Base-by-base conservation (phyloP, 2,797 vertebrate species). In the Menidia menidia region DNA sequence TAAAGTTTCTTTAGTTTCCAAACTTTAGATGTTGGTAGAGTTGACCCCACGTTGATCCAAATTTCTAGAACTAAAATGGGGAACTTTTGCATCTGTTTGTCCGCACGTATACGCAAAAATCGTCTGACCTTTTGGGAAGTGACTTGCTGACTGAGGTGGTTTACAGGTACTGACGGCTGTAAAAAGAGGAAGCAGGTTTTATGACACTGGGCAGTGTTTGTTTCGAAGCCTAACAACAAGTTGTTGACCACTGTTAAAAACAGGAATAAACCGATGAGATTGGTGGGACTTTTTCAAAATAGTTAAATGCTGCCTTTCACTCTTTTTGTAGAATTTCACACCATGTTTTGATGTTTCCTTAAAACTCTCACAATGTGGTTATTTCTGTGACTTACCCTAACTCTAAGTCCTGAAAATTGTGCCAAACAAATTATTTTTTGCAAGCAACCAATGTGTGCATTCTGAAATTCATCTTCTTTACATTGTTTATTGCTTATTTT, bases 71-170 rank as follows among this genome's bases (percentile, higher is more conserved):
- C 55, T 58, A 31, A 56, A 51, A 73, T 4, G 52, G 66, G 84
- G 62, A 86, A 82, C 71, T 86, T 25, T 39, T 39, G 3, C 42
- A 41, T 47, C 18, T 43, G 31, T 30, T 25, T 25, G 30, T 30
- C 6, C 14, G 9, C 6, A 41, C 62, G 57, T 10, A 52, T 4
- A 52, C 57, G 52, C 12, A 61, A 9, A 64, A 9, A 52, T 4
- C 18, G 31, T 44, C 53, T 19, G 25, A 51, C 25, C 5, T 85
- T 88, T 77, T 64, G 61, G 87, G 86, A 91, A 91, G 85, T 89
- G 75, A 64, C 64, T 45, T 54, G 59, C 43, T 61, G 45, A 52
- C 47, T 68, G 56, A 76, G 66, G 59, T 54, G 25, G 48, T 57
- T 81, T 73, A 54, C 54, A 66, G 50, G 55, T 43, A 54, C 12